These are phyloP conservation scores for Athrips mouffetella DNA, from an alignment of 2,888 invertebrate species.

Conservation along the genomic window DNA sequence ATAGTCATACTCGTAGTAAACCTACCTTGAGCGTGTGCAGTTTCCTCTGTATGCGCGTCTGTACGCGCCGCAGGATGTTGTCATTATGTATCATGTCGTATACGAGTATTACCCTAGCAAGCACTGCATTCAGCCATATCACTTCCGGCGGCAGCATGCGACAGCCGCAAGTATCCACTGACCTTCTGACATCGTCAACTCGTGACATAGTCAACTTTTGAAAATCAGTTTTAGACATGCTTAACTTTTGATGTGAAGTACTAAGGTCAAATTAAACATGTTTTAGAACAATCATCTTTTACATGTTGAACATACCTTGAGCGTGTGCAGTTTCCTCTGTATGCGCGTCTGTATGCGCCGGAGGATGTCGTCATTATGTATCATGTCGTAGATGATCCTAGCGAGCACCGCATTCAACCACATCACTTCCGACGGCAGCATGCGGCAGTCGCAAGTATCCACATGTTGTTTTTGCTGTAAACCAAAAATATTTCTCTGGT, in stretches of 20 bases:
- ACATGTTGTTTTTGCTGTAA: neutral
- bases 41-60: slow-evolving; percentile 90
- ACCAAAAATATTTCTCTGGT: too few species aligned
- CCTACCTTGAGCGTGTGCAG: slow-evolving; percentile 88
- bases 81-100: slow-evolving; percentile 90
- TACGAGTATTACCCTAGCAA: slow-evolving; percentile 87
- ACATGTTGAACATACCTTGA: slow-evolving; percentile 86
- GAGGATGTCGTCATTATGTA: slow-evolving; percentile 84
- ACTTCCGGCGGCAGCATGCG: slow-evolving; percentile 69
- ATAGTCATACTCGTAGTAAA: too few species aligned
- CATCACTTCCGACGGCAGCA: slow-evolving; percentile 72
- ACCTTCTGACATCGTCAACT: too few species aligned
- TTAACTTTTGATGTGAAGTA: too few species aligned
- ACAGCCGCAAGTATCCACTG: slow-evolving; percentile 45
- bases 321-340: slow-evolving; percentile 90
- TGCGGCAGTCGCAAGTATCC: slow-evolving; percentile 47
- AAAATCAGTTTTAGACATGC: too few species aligned
- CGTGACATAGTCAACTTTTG: too few species aligned
- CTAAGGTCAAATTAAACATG: too few species aligned
- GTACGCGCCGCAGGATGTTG: slow-evolving; percentile 82
- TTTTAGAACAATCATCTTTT: too few species aligned
- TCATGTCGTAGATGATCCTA: slow-evolving; percentile 89
- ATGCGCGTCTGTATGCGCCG: slow-evolving; percentile 85
- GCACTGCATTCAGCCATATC: slow-evolving; percentile 87
- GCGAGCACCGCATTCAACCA: slow-evolving; percentile 90